These are phyloP conservation scores for Ardeotis arabs DNA, from an alignment of 2,113 vertebrate species.

Conservation along the genomic window DNA sequence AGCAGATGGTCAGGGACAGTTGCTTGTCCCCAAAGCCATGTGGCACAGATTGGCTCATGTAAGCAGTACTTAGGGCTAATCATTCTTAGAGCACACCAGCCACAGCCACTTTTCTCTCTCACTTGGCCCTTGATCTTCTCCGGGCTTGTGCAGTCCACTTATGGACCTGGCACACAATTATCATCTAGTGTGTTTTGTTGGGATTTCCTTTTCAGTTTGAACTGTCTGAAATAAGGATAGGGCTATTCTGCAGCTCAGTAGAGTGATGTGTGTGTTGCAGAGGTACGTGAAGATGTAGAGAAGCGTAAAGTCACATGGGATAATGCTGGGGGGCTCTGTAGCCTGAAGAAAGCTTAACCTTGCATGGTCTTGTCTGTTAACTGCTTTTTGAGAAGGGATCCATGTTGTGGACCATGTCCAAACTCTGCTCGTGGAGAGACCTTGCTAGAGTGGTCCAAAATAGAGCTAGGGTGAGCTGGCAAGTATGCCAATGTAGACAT, in stretches of 20 bases:
- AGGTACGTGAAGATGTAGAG: neutral
- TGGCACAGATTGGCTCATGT: neutral
- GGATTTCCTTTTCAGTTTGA: neutral
- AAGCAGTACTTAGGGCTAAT: neutral
- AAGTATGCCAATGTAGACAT: no score
- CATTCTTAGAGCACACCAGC: neutral
- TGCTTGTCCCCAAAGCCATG: fast-evolving
- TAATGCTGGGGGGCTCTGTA: neutral
- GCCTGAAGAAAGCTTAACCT: neutral
- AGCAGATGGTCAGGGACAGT: neutral
- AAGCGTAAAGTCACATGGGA: neutral
- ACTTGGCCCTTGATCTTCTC: neutral
- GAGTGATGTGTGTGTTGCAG: neutral
- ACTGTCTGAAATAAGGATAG: neutral
- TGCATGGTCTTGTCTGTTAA: neutral
- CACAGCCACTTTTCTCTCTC: neutral
- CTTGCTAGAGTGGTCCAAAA: neutral
- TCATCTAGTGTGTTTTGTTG: neutral
- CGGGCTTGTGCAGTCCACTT: neutral
- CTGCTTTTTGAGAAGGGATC: neutral
- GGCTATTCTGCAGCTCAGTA: neutral
- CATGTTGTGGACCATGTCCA: neutral
- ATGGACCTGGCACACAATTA: neutral
- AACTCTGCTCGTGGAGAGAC: neutral
- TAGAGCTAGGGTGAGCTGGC: neutral